A percentile compares a stretch with the other conserved stretches of the same genome.
Conservation (phyloP, 2,888 invertebrate species). For the Nomada fabriciana region DNA sequence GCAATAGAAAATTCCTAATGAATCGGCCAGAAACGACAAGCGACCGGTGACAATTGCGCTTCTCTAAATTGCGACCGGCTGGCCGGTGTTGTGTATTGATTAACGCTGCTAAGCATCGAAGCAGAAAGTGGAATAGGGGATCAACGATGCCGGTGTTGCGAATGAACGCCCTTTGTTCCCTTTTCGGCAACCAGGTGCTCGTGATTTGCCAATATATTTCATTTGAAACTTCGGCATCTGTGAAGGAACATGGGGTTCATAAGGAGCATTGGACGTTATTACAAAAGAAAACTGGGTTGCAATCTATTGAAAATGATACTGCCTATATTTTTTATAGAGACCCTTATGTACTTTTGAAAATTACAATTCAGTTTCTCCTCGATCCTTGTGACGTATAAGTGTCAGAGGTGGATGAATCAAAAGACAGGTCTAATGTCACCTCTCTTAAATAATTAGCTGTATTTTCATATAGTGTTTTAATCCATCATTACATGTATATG, state of each 20-base stretch:
- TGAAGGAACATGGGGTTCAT: conserved; percentile 16
- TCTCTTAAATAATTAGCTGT: no score
- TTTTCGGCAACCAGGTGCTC: not conserved
- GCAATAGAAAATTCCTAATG: conserved; percentile 46
- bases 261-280: conserved; percentile 6
- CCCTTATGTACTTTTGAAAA: no score
- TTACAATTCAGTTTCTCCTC: no score
- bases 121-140: conserved; percentile 36
- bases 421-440: no score
- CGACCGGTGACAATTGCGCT: conserved; percentile 16
- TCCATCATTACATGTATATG: no score
- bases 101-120: conserved; percentile 49
- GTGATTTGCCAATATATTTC: conserved; percentile 38
- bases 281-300: not conserved
- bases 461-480: no score
- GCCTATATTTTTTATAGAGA: not conserved
- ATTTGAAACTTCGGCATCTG: not conserved
- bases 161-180: conserved; percentile 23
- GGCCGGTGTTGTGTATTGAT: conserved; percentile 47
- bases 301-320: not conserved
- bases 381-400: no score
- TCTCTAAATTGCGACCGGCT: conserved; percentile 36
- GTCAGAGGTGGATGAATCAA: no score
- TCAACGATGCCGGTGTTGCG: conserved; percentile 37
- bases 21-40: conserved; percentile 1